Percentiles rank a stretch among this genome's conserved stretches.
Evolutionary conservation across 2,797 vertebrate species (phyloP).

Genomic region (Diplodus sargus): DNA sequence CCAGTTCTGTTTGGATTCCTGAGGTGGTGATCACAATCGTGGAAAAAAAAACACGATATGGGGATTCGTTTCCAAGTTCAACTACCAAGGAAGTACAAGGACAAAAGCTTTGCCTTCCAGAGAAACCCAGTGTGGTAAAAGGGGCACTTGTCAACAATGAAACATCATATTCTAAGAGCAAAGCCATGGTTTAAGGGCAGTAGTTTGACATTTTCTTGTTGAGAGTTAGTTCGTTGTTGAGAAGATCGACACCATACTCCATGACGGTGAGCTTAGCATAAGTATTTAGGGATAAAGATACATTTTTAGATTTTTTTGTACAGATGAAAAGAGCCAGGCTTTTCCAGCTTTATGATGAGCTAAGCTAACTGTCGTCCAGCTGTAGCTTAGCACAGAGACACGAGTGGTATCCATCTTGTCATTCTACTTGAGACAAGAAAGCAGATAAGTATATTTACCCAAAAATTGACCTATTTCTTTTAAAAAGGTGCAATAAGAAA

Average conservation of each 20-base stretch:
- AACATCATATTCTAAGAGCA: neutral
- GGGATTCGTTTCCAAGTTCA: neutral
- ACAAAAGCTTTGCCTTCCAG: neutral
- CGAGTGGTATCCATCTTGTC: neutral
- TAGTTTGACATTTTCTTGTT: too few species aligned
- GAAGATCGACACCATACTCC: neutral
- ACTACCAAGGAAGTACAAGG: constrained; percentile 8
- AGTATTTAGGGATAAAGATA: neutral
- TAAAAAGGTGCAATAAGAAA: neutral
- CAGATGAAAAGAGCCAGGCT: neutral
- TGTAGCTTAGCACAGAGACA: neutral
- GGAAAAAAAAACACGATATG: neutral
- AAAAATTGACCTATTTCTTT: constrained; percentile 6
- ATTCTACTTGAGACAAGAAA: neutral
- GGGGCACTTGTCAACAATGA: neutral
- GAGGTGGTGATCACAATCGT: constrained; percentile 9
- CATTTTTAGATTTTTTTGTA: neutral
- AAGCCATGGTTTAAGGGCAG: neutral
- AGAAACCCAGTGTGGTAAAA: neutral
- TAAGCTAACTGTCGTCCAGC: neutral
- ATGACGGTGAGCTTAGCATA: neutral
- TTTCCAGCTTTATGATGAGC: neutral
- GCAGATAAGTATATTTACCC: neutral
- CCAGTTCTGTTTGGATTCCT: constrained; percentile 1
- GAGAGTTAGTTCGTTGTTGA: neutral